Evolutionary conservation across 2,113 vertebrate genomes (phyloP).

Genomic region (Rhinogobius similis): DNA sequence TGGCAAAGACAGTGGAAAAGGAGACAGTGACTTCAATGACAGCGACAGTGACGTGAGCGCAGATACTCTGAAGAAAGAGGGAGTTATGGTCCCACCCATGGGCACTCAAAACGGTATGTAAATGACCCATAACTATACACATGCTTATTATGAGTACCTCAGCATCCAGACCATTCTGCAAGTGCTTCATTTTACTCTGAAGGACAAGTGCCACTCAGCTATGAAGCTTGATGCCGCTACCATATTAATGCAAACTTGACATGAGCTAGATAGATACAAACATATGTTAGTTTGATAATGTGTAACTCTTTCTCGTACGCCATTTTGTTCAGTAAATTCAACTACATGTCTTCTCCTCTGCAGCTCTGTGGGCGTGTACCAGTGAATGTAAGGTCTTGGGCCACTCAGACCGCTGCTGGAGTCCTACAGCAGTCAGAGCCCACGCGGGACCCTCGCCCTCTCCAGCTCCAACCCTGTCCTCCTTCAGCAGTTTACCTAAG

Average conservation of each 20-base stretch:
- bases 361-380: conserved; percentile 95
- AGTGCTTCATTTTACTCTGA: background rate
- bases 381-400: conserved; percentile 96
- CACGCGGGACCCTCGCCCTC: conserved; percentile 61
- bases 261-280: background rate
- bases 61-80: conserved; percentile 88
- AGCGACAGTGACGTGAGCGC: conserved; percentile 96
- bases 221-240: background rate
- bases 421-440: conserved; percentile 85
- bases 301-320: background rate
- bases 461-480: conserved; percentile 76
- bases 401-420: conserved; percentile 97
- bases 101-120: conserved; percentile 88
- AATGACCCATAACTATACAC: too few relatives aligned
- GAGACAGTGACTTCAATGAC: conserved; percentile 97
- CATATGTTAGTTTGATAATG: background rate
- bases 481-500: conserved; percentile 85
- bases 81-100: conserved; percentile 72
- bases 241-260: too few relatives aligned
- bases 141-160: background rate
- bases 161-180: background rate
- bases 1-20: conserved; percentile 97
- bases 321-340: background rate
- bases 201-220: background rate
- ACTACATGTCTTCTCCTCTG: background rate